Conservation (phyloP, 2,113 vertebrate genomes). For the Vulpes lagopus region DNA sequence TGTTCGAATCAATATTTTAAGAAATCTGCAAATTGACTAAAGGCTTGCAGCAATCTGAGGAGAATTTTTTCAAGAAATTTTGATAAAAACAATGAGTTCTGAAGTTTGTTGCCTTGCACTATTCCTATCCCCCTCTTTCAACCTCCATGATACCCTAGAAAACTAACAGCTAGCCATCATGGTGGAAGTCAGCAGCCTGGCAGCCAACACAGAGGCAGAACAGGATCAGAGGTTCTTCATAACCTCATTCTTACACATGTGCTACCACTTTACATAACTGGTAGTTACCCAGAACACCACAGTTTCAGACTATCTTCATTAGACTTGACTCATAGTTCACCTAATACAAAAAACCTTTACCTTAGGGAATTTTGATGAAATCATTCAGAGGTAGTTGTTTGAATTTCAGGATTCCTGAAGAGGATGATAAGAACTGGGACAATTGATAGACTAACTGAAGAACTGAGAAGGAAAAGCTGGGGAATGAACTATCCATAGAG, state of each 20-base stretch:
- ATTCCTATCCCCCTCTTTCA: background rate
- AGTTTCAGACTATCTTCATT: background rate
- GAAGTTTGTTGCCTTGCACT: background rate
- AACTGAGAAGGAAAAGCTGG: background rate
- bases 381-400: background rate
- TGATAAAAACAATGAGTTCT: conserved; percentile 25
- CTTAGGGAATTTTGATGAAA: background rate
- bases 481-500: background rate
- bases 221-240: background rate
- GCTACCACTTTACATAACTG: background rate
- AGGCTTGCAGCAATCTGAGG: background rate
- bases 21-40: background rate
- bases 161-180: background rate
- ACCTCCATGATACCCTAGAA: background rate
- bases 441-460: background rate
- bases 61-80: background rate
- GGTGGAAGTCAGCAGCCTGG: background rate
- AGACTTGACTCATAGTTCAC: background rate
- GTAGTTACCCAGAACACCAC: background rate
- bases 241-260: background rate
- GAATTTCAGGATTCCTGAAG: background rate
- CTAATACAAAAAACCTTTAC: background rate
- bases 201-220: background rate
- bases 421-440: background rate
- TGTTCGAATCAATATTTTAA: background rate